Conservation (phyloP, 2,888 invertebrate genomes). For the Heliothis peltigera region DNA sequence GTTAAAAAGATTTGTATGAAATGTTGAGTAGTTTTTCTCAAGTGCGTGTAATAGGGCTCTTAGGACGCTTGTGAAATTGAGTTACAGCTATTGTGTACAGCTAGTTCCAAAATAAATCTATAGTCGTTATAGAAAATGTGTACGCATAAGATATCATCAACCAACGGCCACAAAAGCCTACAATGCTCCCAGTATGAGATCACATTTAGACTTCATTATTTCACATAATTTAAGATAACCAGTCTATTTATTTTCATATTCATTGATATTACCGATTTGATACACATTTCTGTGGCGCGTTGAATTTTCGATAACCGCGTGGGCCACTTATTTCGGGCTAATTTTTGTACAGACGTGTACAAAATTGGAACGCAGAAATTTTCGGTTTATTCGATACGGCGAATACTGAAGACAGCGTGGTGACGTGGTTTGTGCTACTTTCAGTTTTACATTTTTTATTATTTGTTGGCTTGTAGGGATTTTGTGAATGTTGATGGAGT, state of each 20-base stretch:
- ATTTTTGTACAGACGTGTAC: conserved; percentile 79
- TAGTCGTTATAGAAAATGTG: no score
- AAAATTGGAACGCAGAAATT: conserved; percentile 74
- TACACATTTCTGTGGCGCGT: conserved; percentile 65
- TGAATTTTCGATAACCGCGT: conserved; percentile 78
- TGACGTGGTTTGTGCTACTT: conserved; percentile 4
- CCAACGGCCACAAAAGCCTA: no score
- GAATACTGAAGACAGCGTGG: conserved; percentile 31
- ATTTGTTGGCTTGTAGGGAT: neutral
- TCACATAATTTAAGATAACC: conserved; percentile 37
- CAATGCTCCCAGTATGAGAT: no score
- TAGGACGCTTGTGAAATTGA: no score
- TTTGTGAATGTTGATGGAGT: neutral
- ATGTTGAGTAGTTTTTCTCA: no score
- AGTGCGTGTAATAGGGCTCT: no score
- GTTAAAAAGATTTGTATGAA: no score
- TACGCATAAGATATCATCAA: no score
- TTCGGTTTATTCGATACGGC: conserved; percentile 48
- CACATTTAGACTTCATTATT: conserved; percentile 1
- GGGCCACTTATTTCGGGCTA: conserved; percentile 78
- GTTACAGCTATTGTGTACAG: no score
- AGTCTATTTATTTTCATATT: conserved; percentile 30
- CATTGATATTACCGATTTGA: conserved; percentile 56
- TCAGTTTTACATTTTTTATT: conserved; percentile 35
- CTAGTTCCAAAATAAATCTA: no score